Evolutionary conservation across 2,888 invertebrate species (phyloP).

Genomic region (Leptodirus hochenwartii): DNA sequence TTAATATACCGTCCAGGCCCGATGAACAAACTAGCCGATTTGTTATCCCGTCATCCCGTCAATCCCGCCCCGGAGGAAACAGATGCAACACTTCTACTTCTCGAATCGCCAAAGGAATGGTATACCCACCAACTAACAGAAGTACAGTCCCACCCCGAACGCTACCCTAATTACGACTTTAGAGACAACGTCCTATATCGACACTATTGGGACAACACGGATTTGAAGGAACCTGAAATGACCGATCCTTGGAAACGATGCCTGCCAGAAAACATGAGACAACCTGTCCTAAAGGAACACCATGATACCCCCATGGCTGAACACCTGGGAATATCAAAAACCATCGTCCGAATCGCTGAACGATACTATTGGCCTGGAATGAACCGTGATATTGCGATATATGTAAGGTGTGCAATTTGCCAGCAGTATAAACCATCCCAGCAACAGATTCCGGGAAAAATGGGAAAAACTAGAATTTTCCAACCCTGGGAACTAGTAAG

Average conservation of each 20-base stretch:
- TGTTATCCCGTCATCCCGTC: conserved; percentile 7
- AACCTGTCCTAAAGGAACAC: conserved; percentile 7
- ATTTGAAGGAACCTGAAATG: too few species aligned
- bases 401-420: conserved; percentile 14
- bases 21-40: conserved; percentile 9
- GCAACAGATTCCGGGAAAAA: conserved; percentile 12
- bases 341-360: conserved; percentile 7
- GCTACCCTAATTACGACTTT: not conserved
- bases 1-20: conserved; percentile 8
- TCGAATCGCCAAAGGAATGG: too few species aligned
- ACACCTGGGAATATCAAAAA: conserved; percentile 12
- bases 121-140: not conserved
- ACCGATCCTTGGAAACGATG: too few species aligned
- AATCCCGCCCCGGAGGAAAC: not conserved
- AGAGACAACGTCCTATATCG: not conserved
- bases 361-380: conserved; percentile 13
- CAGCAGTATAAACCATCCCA: conserved; percentile 14
- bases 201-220: conserved; percentile 4
- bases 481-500: conserved; percentile 16
- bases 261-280: too few species aligned
- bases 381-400: conserved; percentile 13
- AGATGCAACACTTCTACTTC: too few species aligned
- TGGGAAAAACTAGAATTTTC: conserved; percentile 10
- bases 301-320: conserved; percentile 10
- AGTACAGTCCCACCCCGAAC: not conserved